Percentiles rank a stretch among this genome's conserved stretches.
Conservation (phyloP, 2,113 vertebrate genomes). For the Marmota flaviventris region DNA sequence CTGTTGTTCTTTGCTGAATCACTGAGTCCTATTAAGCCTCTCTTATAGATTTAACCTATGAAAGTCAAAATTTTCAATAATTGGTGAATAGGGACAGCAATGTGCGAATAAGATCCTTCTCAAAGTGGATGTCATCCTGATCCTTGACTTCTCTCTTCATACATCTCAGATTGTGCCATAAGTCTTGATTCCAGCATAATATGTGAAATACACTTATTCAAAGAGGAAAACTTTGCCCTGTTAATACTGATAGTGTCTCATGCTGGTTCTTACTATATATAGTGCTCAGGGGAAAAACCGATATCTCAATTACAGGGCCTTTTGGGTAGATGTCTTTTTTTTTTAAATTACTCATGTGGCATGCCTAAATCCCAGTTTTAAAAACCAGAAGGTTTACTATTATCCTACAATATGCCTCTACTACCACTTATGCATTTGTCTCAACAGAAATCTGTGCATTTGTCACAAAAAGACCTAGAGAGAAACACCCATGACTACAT, state of each 20-base stretch:
- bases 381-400: neutral
- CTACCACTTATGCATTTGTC: neutral
- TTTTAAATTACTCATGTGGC: neutral
- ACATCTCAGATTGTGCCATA: neutral
- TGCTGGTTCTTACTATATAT: neutral
- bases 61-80: neutral
- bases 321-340: too few relatives aligned
- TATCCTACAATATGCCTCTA: neutral
- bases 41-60: neutral
- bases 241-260: neutral
- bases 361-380: neutral
- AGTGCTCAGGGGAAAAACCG: neutral
- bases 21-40: neutral
- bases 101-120: fast-evolving
- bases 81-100: neutral
- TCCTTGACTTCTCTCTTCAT: neutral
- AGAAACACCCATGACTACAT: neutral
- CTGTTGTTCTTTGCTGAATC: neutral
- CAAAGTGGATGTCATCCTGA: neutral
- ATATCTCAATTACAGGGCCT: too few relatives aligned
- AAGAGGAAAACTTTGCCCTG: neutral
- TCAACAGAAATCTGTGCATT: too few relatives aligned
- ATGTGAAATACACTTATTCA: neutral
- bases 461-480: neutral
- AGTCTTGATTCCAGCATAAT: neutral